These are phyloP conservation scores for Rhopilema esculentum DNA, from an alignment of 30 jellyfish, hydroid and myxozoan genomes.

Conservation along the genomic window DNA sequence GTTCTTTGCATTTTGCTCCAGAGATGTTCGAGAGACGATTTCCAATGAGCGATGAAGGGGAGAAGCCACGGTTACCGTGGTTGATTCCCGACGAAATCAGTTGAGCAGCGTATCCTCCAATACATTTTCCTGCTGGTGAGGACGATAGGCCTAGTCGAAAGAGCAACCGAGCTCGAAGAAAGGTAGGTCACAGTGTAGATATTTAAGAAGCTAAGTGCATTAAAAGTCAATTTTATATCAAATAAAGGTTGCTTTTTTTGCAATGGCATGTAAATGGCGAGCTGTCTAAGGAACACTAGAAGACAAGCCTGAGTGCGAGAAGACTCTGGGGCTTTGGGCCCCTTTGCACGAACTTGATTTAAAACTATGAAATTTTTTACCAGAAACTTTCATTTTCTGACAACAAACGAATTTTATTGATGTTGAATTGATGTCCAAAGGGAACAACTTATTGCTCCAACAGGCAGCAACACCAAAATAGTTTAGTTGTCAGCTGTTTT, in stretches of 20 bases:
- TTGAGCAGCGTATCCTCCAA: background rate
- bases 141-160: no score
- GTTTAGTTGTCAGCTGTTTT: background rate
- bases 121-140: no score
- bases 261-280: no score
- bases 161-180: no score
- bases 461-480: background rate
- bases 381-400: background rate
- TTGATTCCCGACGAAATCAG: background rate
- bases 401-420: background rate
- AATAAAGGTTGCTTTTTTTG: no score
- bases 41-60: background rate
- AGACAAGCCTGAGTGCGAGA: background rate
- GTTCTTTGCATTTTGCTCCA: background rate
- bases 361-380: background rate
- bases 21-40: background rate
- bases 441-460: background rate
- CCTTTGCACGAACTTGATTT: background rate
- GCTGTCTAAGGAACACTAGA: background rate
- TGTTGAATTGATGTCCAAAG: background rate
- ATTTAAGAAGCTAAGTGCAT: no score
- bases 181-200: no score
- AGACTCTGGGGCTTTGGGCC: background rate
- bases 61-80: background rate
- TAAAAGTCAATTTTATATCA: no score